Evolutionary conservation across 2,797 vertebrate genomes (phyloP).

Genomic region (Poeciliopsis gracilis): DNA sequence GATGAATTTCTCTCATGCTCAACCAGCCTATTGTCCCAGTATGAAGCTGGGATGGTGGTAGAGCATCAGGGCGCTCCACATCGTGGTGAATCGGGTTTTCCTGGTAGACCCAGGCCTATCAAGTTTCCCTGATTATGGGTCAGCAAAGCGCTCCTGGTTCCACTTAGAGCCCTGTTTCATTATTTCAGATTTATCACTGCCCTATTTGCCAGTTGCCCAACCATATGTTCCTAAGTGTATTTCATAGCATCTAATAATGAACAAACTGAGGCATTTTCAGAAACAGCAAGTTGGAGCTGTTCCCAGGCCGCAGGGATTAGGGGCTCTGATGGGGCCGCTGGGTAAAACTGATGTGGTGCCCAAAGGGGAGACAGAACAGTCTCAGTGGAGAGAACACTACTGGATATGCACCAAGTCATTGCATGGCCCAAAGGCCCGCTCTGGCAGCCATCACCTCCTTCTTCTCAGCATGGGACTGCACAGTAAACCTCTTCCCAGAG

Average conservation of each 20-base stretch:
- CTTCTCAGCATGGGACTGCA: conserved; percentile 8
- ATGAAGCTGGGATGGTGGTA: conserved; percentile 47
- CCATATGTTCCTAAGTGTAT: conserved; percentile 53
- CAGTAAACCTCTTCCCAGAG: conserved; percentile 16
- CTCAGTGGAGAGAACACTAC: conserved; percentile 43
- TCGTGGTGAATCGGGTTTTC: conserved; percentile 57
- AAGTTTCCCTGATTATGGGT: conserved; percentile 66
- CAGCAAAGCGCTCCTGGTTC: conserved; percentile 72
- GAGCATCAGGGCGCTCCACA: conserved; percentile 58
- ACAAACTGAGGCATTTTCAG: conserved; percentile 57
- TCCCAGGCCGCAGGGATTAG: conserved; percentile 64
- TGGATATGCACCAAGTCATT: conserved; percentile 41
- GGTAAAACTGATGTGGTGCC: conserved; percentile 44
- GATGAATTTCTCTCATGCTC: conserved; percentile 13
- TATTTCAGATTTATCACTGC: conserved; percentile 83
- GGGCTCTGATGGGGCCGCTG: conserved; percentile 47
- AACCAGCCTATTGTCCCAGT: not conserved
- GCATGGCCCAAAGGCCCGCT: conserved; percentile 15
- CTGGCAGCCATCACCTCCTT: conserved; percentile 20
- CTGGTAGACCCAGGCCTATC: conserved; percentile 59
- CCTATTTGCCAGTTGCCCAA: conserved; percentile 67
- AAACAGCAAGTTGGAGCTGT: conserved; percentile 58
- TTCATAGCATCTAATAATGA: conserved; percentile 72
- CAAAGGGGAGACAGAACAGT: conserved; percentile 30
- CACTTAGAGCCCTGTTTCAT: conserved; percentile 80